These are phyloP conservation scores for Amiota communis DNA, from an alignment of 2,888 invertebrate genomes.

Conservation along the genomic window DNA sequence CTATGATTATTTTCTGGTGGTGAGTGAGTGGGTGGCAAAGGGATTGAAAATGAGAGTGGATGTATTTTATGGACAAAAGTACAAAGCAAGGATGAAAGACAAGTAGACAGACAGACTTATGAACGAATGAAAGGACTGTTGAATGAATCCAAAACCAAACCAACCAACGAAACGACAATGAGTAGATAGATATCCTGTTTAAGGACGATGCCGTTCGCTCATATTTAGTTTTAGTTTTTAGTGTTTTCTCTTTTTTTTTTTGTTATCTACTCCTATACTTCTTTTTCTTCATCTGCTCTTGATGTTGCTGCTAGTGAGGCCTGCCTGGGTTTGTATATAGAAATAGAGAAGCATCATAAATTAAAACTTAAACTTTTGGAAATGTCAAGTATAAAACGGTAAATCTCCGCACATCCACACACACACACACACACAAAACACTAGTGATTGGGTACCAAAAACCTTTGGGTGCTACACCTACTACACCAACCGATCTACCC, in stretches of 20 bases:
- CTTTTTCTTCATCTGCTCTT: too few species aligned
- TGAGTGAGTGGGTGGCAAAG: not conserved
- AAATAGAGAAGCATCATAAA: conserved; percentile 72
- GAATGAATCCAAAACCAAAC: too few species aligned
- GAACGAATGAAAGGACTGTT: not conserved
- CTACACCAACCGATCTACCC: too few species aligned
- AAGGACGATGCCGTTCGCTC: conserved; percentile 54
- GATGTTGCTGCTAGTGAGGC: too few species aligned
- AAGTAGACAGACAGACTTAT: not conserved
- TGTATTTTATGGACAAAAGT: too few species aligned
- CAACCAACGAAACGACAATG: conserved; percentile 53
- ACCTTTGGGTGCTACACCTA: not conserved
- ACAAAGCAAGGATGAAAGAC: conserved; percentile 5
- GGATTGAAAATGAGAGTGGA: not conserved
- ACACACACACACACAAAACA: conserved; percentile 45
- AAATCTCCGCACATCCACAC: conserved; percentile 69
- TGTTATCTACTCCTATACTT: conserved; percentile 33
- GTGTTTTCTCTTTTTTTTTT: too few species aligned
- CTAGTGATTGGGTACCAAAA: conserved; percentile 3
- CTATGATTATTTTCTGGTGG: conserved; percentile 3
- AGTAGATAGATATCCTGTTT: conserved; percentile 59
- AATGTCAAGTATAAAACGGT: conserved; percentile 74
- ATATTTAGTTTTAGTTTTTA: conserved; percentile 59
- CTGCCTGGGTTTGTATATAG: too few species aligned
- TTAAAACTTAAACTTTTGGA: conserved; percentile 74